Evolutionary conservation across 2,113 vertebrate species (phyloP).

Genomic region (Corynorhinus townsendii): DNA sequence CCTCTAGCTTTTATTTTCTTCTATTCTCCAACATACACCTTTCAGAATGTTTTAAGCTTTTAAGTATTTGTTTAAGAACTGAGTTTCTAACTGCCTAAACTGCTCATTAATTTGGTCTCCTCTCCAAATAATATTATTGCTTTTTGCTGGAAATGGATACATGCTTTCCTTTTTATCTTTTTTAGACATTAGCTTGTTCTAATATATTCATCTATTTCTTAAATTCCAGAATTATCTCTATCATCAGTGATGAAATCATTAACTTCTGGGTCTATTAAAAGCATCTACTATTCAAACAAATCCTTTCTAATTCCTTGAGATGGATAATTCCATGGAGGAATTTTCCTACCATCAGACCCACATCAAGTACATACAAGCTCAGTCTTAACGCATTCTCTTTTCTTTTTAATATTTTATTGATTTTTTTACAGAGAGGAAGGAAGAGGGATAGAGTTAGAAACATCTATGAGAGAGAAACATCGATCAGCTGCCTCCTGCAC

Average conservation of each 20-base stretch:
- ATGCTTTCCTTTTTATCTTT: background rate
- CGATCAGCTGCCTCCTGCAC: too few relatives aligned
- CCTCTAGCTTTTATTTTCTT: background rate
- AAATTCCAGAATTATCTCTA: background rate
- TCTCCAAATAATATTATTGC: background rate
- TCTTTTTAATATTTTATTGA: too few relatives aligned
- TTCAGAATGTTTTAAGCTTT: background rate
- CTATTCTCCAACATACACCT: background rate
- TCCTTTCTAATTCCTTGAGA: background rate
- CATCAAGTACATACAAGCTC: background rate
- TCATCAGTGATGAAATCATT: background rate
- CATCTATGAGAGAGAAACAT: too few relatives aligned
- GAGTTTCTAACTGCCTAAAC: background rate
- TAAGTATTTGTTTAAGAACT: background rate
- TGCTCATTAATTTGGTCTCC: background rate
- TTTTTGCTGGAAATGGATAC: background rate
- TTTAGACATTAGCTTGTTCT: background rate
- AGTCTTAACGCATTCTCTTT: background rate
- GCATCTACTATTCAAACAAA: background rate
- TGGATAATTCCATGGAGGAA: background rate
- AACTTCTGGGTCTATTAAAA: conserved; percentile 7
- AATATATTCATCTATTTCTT: background rate
- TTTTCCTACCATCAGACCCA: background rate
- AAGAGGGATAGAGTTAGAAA: too few relatives aligned
- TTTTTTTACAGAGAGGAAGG: too few relatives aligned